These are phyloP conservation scores for Agrilus planipennis DNA, from an alignment of 1,140 invertebrate genomes.

Conservation along the genomic window DNA sequence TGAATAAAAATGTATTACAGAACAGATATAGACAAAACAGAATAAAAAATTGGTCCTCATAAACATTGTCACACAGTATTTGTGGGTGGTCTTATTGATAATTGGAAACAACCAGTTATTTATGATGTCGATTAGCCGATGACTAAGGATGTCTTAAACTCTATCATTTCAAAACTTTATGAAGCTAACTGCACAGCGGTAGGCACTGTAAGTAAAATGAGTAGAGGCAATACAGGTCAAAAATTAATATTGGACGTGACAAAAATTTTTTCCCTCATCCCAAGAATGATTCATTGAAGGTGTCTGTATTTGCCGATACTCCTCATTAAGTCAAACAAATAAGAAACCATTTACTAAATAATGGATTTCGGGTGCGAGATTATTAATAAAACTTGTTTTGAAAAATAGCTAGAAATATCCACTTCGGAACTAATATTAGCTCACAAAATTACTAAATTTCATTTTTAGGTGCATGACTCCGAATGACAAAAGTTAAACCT, in stretches of 20 bases:
- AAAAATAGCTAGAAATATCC: slow-evolving; percentile 8
- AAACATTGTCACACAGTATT: neutral
- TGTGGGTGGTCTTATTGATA: neutral
- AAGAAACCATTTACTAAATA: slow-evolving; percentile 13
- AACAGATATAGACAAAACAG: neutral
- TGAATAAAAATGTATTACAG: neutral
- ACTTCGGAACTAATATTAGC: slow-evolving; percentile 11
- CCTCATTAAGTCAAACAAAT: slow-evolving; percentile 11
- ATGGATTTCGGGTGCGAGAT: slow-evolving; percentile 8
- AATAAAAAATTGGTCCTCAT: neutral
- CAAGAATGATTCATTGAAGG: slow-evolving; percentile 9
- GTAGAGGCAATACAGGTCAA: slow-evolving; percentile 10
- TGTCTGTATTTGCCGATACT: slow-evolving; percentile 10
- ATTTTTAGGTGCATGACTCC: slow-evolving; percentile 5
- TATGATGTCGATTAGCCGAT: slow-evolving; percentile 10
- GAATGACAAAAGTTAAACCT: slow-evolving; percentile 11
- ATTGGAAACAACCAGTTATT: neutral
- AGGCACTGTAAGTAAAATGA: slow-evolving; percentile 8
- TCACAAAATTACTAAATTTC: slow-evolving; percentile 9
- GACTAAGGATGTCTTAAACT: slow-evolving; percentile 5
- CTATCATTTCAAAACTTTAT: slow-evolving; percentile 11
- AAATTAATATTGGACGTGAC: slow-evolving; percentile 11
- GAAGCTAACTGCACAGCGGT: slow-evolving; percentile 10
- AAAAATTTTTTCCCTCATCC: slow-evolving; percentile 9
- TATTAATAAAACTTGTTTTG: slow-evolving; percentile 8